Percentiles rank a stretch among this genome's conserved stretches.
Evolutionary conservation across 2,888 invertebrate genomes (phyloP).

Genomic region (Hypomecis punctinalis): DNA sequence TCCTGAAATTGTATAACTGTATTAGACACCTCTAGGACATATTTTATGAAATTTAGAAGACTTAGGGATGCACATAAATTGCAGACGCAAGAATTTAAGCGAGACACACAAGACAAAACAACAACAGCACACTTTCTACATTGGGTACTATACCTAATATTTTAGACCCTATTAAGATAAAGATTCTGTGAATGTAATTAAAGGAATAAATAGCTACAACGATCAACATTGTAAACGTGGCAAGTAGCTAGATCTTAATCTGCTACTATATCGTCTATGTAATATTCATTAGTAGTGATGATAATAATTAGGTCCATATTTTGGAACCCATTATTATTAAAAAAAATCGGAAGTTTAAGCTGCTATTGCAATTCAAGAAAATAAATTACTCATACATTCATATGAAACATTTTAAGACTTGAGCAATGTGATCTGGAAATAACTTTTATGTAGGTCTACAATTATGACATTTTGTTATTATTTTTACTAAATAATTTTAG

Average conservation of each 20-base stretch:
- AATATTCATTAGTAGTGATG: not conserved
- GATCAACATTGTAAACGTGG: no score
- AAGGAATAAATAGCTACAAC: no score
- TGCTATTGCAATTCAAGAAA: no score
- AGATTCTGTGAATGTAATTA: no score
- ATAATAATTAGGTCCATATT: no score
- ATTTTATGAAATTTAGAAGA: not conserved
- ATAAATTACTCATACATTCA: no score
- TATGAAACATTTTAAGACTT: no score
- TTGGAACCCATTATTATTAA: no score
- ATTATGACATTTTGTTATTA: not conserved
- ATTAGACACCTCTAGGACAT: slow-evolving; percentile 20
- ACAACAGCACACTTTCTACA: not conserved
- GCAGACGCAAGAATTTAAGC: not conserved
- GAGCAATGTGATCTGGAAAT: not conserved
- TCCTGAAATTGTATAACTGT: slow-evolving; percentile 68
- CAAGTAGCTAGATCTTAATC: not conserved
- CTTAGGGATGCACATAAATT: not conserved
- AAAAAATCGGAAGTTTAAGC: no score
- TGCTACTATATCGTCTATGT: not conserved
- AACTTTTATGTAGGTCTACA: not conserved
- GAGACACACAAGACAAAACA: slow-evolving; percentile 6
- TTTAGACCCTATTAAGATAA: not conserved
- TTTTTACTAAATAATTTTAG: no score
- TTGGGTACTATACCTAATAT: not conserved